A percentile compares a stretch with the other conserved stretches of the same genome.
phyloP scores from a whole-genome alignment of 1,140 invertebrate genomes.

The Halictus rubicundus region DNA sequence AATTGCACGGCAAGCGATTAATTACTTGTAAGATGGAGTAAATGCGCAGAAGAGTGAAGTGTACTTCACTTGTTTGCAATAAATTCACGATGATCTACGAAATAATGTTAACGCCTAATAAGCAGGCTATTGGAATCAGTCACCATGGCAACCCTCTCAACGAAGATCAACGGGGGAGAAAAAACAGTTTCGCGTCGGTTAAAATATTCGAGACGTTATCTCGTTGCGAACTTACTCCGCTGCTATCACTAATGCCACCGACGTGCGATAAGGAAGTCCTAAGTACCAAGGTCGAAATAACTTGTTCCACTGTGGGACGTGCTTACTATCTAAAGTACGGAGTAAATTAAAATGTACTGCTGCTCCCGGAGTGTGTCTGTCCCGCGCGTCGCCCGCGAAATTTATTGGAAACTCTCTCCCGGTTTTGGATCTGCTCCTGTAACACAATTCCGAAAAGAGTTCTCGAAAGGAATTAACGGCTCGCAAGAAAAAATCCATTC shows the following conservation, averaged over 20 bases:
- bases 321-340: slow-evolving; percentile 20
- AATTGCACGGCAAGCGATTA: too few relatives aligned
- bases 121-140: too few relatives aligned
- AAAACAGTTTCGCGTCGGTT: not conserved
- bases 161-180: not conserved
- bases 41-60: too few relatives aligned
- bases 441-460: too few relatives aligned
- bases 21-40: too few relatives aligned
- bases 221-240: not conserved
- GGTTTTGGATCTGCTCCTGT: not conserved
- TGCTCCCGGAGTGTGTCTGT: not conserved
- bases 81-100: too few relatives aligned
- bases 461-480: too few relatives aligned
- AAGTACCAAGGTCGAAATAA: slow-evolving; percentile 37
- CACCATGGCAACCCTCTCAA: too few relatives aligned
- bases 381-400: not conserved
- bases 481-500: too few relatives aligned
- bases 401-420: not conserved
- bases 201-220: not conserved
- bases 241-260: slow-evolving; percentile 19
- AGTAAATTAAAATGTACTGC: slow-evolving; percentile 32
- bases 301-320: slow-evolving; percentile 23
- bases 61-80: too few relatives aligned
- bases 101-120: too few relatives aligned
- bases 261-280: slow-evolving; percentile 23